These are phyloP conservation scores for Spodoptera picta DNA, from an alignment of 2,888 invertebrate species.

Conservation along the genomic window DNA sequence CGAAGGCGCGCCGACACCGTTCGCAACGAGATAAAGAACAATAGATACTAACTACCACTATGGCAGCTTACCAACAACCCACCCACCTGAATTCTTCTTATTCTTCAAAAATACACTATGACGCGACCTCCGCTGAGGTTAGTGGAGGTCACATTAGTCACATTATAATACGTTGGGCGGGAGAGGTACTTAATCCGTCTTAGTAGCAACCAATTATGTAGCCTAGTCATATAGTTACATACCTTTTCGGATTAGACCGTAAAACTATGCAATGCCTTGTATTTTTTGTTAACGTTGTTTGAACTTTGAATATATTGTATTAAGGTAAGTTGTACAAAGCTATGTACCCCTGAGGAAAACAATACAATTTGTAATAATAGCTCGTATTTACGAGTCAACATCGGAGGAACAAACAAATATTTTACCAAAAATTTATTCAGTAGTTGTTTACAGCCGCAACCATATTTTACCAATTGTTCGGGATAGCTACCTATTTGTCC, in stretches of 20 bases:
- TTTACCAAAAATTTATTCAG: constrained; percentile 37
- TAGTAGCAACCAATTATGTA: constrained; percentile 32
- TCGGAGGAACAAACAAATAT: constrained; percentile 30
- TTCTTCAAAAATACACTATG: constrained; percentile 43
- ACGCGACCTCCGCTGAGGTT: constrained; percentile 45
- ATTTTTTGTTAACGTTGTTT: constrained; percentile 10
- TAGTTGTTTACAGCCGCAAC: constrained; percentile 37
- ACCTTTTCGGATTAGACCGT: constrained; percentile 31
- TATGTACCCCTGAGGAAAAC: neutral
- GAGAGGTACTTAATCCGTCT: constrained; percentile 18
- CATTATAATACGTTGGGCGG: constrained; percentile 30
- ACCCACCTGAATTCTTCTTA: constrained; percentile 37
- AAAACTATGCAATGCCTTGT: constrained; percentile 27
- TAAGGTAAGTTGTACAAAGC: neutral
- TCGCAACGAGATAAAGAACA: constrained; percentile 48
- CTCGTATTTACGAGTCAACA: constrained; percentile 7
- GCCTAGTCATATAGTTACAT: constrained; percentile 23
- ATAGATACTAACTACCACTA: constrained; percentile 37
- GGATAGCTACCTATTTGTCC: too few relatives aligned
- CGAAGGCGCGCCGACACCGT: constrained; percentile 50
- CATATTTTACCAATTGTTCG: too few relatives aligned
- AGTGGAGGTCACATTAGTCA: constrained; percentile 49
- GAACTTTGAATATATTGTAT: constrained; percentile 2
- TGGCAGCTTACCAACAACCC: constrained; percentile 20
- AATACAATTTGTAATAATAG: constrained; percentile 17